These are phyloP conservation scores for Hypsopygia costalis DNA, from an alignment of 2,888 invertebrate species.

Conservation along the genomic window DNA sequence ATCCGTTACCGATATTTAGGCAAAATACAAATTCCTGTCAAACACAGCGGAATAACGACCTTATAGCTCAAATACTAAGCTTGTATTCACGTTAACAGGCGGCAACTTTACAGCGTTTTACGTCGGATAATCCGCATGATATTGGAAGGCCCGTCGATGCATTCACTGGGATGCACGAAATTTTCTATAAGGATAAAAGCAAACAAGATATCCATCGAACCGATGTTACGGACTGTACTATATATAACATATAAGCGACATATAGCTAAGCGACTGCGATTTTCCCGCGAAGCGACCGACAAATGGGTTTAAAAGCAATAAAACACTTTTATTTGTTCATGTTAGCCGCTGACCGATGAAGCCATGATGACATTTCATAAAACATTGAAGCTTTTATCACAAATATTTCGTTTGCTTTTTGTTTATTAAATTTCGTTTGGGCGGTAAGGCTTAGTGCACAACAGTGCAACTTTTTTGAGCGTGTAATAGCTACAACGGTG, in stretches of 20 bases:
- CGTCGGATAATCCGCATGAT: conserved; percentile 71
- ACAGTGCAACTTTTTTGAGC: conserved; percentile 49
- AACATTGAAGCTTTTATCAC: conserved; percentile 42
- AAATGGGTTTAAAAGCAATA: conserved; percentile 43
- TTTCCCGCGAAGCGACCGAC: conserved; percentile 29
- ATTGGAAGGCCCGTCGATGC: conserved; percentile 76
- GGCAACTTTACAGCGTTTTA: conserved; percentile 63
- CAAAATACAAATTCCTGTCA: conserved; percentile 65
- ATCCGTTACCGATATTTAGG: conserved; percentile 78
- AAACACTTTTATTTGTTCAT: conserved; percentile 49
- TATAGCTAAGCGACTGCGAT: conserved; percentile 28
- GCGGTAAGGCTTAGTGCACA: conserved; percentile 10
- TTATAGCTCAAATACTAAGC: conserved; percentile 34
- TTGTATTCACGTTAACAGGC: conserved; percentile 29
- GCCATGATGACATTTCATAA: conserved; percentile 43
- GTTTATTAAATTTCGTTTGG: conserved; percentile 10
- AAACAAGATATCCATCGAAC: conserved; percentile 76
- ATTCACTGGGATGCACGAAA: conserved; percentile 77
- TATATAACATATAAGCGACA: conserved; percentile 2
- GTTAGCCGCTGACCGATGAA: conserved; percentile 44
- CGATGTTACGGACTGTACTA: conserved; percentile 47
- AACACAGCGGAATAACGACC: conserved; percentile 37
- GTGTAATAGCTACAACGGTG: conserved; percentile 40
- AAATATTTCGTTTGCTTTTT: conserved; percentile 35
- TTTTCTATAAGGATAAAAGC: conserved; percentile 80